Evolutionary conservation across 2,113 vertebrate species (phyloP).

Genomic region (Megaceryle torquata): DNA sequence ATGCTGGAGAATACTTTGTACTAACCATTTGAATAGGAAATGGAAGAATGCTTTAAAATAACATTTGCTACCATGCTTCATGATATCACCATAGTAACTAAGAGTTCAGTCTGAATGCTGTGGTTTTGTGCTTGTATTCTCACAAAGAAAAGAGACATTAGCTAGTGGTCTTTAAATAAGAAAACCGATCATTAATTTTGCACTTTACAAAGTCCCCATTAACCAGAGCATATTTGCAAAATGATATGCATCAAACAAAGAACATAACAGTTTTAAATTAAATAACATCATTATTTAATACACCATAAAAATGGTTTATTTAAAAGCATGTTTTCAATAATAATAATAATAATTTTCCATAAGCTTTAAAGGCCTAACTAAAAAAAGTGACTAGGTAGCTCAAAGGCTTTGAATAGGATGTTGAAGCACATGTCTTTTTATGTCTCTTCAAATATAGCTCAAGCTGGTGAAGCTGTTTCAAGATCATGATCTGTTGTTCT

Average conservation of each 20-base stretch:
- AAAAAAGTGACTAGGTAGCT: neutral
- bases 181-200: neutral
- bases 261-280: neutral
- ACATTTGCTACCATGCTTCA: constrained; percentile 12
- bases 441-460: neutral
- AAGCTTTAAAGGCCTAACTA: neutral
- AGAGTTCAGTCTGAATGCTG: neutral
- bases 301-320: neutral
- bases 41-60: constrained; percentile 25
- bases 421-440: neutral
- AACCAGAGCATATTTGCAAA: neutral
- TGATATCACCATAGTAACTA: constrained; percentile 44
- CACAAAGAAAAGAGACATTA: neutral
- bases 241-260: neutral
- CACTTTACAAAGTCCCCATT: neutral
- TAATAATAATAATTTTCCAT: neutral
- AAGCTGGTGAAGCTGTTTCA: neutral
- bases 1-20: constrained; percentile 5
- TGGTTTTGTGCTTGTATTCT: constrained; percentile 27
- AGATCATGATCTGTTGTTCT: neutral
- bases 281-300: neutral
- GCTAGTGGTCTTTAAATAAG: neutral
- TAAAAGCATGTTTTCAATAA: neutral
- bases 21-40: constrained; percentile 37
- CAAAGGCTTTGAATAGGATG: neutral